A percentile compares a stretch with the other conserved stretches of the same genome.
phyloP scores from a whole-genome alignment of 1,140 invertebrate genomes.

The Bemisia tabaci region DNA sequence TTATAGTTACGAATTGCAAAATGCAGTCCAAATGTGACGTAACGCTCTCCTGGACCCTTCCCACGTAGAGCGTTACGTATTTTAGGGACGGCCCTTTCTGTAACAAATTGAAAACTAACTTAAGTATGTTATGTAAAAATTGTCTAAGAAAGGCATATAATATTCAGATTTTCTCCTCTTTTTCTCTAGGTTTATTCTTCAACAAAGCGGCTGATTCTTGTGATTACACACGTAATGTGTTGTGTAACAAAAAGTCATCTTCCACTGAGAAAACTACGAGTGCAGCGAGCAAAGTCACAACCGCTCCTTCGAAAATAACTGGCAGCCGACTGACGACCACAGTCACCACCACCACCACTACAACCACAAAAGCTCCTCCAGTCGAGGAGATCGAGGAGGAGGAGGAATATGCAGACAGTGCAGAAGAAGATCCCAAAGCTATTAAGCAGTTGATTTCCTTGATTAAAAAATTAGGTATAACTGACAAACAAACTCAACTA shows the following conservation, averaged over 20 bases:
- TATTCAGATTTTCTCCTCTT: no score
- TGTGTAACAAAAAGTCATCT: constrained; percentile 43
- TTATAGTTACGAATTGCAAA: no score
- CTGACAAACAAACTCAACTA: no score
- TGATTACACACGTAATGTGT: constrained; percentile 77
- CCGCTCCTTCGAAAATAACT: constrained; percentile 32
- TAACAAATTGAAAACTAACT: no score
- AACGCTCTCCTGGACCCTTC: no score
- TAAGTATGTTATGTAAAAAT: no score
- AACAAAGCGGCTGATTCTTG: constrained; percentile 84
- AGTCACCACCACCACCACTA: constrained; percentile 36
- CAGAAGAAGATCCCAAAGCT: constrained; percentile 64
- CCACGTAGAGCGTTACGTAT: no score
- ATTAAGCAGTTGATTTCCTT: constrained; percentile 71
- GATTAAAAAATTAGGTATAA: constrained; percentile 60
- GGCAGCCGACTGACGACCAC: constrained; percentile 32
- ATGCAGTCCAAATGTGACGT: no score
- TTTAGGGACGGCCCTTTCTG: no score
- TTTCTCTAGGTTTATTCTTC: constrained; percentile 58
- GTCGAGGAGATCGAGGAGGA: constrained; percentile 38
- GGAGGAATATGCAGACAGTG: constrained; percentile 49
- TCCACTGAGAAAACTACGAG: constrained; percentile 13
- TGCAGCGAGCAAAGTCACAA: constrained; percentile 36
- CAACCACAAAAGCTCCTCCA: constrained; percentile 30
- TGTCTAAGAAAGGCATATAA: no score